Base-by-base conservation (phyloP, 2,888 invertebrate species). In the Cremastinae sp. region DNA sequence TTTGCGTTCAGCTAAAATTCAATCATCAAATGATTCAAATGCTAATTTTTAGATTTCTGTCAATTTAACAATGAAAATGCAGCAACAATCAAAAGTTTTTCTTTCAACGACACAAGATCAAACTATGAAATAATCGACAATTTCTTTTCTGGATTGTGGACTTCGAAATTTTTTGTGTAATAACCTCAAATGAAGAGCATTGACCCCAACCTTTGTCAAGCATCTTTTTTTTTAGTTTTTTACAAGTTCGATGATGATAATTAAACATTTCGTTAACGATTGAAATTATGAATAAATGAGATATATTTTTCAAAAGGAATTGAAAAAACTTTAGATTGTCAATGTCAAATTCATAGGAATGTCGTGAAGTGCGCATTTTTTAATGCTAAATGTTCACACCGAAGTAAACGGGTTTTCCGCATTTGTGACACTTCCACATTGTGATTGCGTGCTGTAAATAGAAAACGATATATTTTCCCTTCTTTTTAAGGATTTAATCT, bases 371-470 rank as follows among this genome's bases (percentile, higher is more conserved):
- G 47, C 59, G 64, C 35, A 39, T 70, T 69, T 51, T 55, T 62
- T 28, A n/a, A 55, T 71, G 37, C 51, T 22, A 37, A 73, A 69
- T 70, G 49, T 74, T 79, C 84, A 80, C 66, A 95, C 95, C 95
- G 89, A 95, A 95, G 90, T 93, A 95, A 80, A 95, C 95, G 74
- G 95, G 95, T 90, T 95, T 95, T 82, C 94, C 94, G 90, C 95
- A 95, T 90, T 95, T 95, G 90, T 95, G 94, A 90, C 95, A 95
- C 92, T 94, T 94, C 95, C 95, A 95, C 95, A 95, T 95, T 82
- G 82, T 83, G 81, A 18, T 12, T 20, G 39, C 43, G 68, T 66
- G 28, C 28, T 4, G 68, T 55, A 43, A 43, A 45, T 66, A 59
- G 16, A 59, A 53, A 68, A 43, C 47, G 22, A 39, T 37, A 68